These are phyloP conservation scores for Lepidurus packardi DNA, from an alignment of 1,140 invertebrate species.

Conservation along the genomic window DNA sequence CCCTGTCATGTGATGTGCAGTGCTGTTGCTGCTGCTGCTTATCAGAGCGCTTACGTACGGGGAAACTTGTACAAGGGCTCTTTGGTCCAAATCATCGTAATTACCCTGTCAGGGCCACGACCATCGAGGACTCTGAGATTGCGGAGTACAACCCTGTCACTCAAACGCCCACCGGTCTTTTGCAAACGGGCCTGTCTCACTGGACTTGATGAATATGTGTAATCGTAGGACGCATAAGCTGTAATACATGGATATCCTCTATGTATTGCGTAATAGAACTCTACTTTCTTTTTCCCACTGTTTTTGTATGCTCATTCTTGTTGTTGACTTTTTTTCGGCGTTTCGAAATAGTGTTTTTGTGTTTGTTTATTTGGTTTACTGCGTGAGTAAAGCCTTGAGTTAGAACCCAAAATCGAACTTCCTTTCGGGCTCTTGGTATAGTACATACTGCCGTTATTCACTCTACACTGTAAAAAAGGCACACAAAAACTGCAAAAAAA, in stretches of 20 bases:
- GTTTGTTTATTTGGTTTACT: no score
- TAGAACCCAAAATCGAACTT: no score
- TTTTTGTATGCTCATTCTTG: no score
- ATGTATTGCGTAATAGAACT: background rate
- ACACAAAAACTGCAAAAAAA: no score
- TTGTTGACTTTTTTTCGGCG: no score
- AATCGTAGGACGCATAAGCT: background rate
- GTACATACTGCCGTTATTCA: no score
- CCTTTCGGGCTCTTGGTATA: no score
- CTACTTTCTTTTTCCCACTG: no score
- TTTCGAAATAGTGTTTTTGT: no score
- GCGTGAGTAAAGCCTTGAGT: no score
- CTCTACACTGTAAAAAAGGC: no score
- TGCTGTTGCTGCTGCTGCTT: conserved; percentile 13
- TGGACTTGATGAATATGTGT: background rate
- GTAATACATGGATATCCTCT: background rate
- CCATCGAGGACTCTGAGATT: conserved; percentile 17
- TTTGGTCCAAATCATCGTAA: conserved; percentile 18
- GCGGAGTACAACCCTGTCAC: conserved; percentile 17
- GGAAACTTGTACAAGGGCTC: conserved; percentile 15
- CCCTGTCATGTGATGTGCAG: conserved; percentile 20
- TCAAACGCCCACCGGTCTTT: conserved; percentile 8
- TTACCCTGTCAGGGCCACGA: conserved; percentile 10
- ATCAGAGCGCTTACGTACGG: background rate
- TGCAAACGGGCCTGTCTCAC: background rate